Base-by-base conservation (phyloP, 2,888 invertebrate genomes). In the Isotomurus palustris region DNA sequence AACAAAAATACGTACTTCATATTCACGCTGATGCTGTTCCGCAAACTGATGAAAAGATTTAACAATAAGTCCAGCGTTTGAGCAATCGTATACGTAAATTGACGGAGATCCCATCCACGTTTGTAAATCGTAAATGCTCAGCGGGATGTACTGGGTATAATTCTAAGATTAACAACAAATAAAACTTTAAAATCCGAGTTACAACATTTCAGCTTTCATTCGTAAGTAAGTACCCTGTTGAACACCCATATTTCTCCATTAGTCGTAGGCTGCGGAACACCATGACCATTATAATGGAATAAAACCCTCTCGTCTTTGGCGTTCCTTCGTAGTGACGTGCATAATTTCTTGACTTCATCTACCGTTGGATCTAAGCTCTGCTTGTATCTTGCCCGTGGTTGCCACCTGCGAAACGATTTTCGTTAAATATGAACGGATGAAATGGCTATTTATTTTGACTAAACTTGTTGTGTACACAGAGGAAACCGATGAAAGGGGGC, bases 161-260 rank as follows among this genome's bases (percentile, higher is more conserved):
- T 86, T 89, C 86, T 93, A 79, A 79, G 78, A 62, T 45, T 43
- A 17, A 43, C 10, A 22, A 17, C 22, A 43, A 43, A 43, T 22
- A 14, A 43, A 22, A n/a, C n/a, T n/a, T n/a, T n/a, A n/a, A n/a
- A n/a, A n/a, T n/a, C n/a, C n/a, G n/a, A n/a, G n/a, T n/a, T n/a
- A n/a, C 6, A 22, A 43, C 24, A 12, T 22, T 22, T 43, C 32
- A 32, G n/a, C 14, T n/a, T 12, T 28, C 6, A 47, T 47, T 25
- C 22, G 28, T 27, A 14, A 22, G 28, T 47, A 36, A 75, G n/a
- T 75, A 91, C 91, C 79, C 89, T 85, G 78, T 99, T 99, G 78
- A 99, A 99, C 3, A 99, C 96, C 97, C 97, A 97, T 72, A 97
- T 92, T 81, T 99, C 99, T 8, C 99, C 97, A 78, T 99, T 99